Conservation (phyloP, 2,888 invertebrate genomes). For the Calliscelio sp. region DNA sequence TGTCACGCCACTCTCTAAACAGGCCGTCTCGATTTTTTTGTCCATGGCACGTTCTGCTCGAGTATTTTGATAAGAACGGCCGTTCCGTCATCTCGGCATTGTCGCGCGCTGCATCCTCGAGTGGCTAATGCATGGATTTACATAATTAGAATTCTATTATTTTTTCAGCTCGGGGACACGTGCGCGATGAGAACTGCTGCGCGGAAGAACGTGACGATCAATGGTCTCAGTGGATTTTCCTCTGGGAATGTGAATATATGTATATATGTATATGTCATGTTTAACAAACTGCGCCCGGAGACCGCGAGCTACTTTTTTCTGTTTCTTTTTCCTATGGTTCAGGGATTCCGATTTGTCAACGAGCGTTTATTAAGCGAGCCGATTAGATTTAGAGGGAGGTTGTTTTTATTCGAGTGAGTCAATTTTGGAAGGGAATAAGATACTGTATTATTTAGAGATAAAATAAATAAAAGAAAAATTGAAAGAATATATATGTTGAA, state of each 20-base stretch:
- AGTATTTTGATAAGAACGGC: constrained; percentile 83
- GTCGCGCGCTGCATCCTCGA: constrained; percentile 74
- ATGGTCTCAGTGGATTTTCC: constrained; percentile 32
- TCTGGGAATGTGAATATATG: no score
- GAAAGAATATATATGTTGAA: no score
- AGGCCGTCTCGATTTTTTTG: constrained; percentile 77
- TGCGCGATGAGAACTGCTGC: constrained; percentile 79
- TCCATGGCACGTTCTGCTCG: constrained; percentile 79
- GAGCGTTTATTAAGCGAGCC: constrained; percentile 40
- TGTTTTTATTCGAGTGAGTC: constrained; percentile 34
- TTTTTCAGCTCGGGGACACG: constrained; percentile 81
- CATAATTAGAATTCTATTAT: constrained; percentile 83
- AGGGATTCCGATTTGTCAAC: constrained; percentile 26
- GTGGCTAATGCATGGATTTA: constrained; percentile 82
- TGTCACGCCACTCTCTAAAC: constrained; percentile 76
- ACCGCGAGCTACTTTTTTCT: neutral
- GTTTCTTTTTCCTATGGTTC: neutral
- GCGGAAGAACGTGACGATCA: constrained; percentile 61
- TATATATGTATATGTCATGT: constrained; percentile 46
- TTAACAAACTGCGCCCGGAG: constrained; percentile 31
- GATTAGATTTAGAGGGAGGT: constrained; percentile 24
- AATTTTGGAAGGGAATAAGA: constrained; percentile 10
- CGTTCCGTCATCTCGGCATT: constrained; percentile 63
- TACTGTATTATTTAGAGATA: no score
- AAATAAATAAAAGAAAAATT: no score